Percentiles rank a stretch among this genome's conserved stretches.
phyloP scores from a whole-genome alignment of 2,113 vertebrate species.

The Burhinus bistriatus region DNA sequence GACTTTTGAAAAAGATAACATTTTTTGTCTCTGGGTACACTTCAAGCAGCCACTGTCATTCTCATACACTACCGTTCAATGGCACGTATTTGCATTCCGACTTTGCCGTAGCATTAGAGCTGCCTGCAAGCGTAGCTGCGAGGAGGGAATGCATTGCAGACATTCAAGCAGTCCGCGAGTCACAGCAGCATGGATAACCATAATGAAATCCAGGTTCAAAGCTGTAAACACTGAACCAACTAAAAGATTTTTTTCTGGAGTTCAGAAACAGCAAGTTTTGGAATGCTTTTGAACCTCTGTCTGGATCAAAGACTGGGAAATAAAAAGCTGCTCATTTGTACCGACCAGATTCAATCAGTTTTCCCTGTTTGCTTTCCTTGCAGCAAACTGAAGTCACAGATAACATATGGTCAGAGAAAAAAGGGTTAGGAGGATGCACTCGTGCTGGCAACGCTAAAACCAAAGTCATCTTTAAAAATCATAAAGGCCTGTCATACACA shows the following conservation, averaged over 20 bases:
- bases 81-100: background rate
- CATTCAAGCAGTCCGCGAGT: background rate
- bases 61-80: background rate
- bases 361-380: background rate
- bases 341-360: background rate
- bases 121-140: background rate
- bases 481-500: background rate
- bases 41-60: background rate
- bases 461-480: background rate
- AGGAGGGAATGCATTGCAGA: background rate
- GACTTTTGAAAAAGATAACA: background rate
- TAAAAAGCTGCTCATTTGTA: background rate
- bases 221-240: background rate
- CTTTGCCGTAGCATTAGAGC: background rate
- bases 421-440: background rate
- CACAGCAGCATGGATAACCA: background rate
- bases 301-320: background rate
- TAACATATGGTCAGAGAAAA: background rate
- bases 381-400: background rate
- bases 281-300: background rate
- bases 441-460: background rate
- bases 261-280: background rate
- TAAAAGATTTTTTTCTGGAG: background rate
- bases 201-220: constrained; percentile 2
- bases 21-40: background rate